Evolutionary conservation across 2,888 invertebrate genomes (phyloP), one percentile per base, ranked within the genome.

Genomic region (Nomada lathburiana): DNA sequence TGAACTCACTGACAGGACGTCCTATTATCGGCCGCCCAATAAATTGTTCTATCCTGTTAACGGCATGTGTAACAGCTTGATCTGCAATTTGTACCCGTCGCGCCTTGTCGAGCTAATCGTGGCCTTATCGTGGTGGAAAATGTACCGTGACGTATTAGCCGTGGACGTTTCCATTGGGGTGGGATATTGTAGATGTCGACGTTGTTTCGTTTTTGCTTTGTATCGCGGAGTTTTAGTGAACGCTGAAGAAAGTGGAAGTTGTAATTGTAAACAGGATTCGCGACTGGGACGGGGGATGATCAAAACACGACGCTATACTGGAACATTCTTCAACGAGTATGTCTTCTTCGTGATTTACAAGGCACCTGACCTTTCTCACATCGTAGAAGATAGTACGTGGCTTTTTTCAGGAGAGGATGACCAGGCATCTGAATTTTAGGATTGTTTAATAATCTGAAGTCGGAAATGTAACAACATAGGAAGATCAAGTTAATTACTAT

Each of bases 31-130:
- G 36, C 65, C 62, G 72, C 36, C 53, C 82, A 80, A 65, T 81
- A 80, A 76, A 80, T 85, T 83, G 72, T 74, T 76, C 73, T 52
- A 59, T 60, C 50, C 62, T 62, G 64, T 60, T 52, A 69, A 65
- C 57, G 52, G 50, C 75, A 78, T 76, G 76, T 78, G 70, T 74
- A 80, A 84, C 76, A 78, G 80, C 60, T 76, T 69, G 74, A 84
- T 80, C 82, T 76, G 82, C 84, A 86, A 86, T 86, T 86, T 86
- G 74, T 84, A 84, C 77, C 84, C 86, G 86, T 80, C 86, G 82
- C 80, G 77, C 72, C 55, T 73, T 77, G 86, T 85, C 86, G 74
- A 62, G 69, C 83, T 85, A 87, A 87, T 87, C 87, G 82, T 68
- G 59, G 62, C 74, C 82, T 85, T 78, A 80, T 84, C 83, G 76